Conservation (phyloP, 1,140 invertebrate species). For the Brachionus asplanchnoidis region DNA sequence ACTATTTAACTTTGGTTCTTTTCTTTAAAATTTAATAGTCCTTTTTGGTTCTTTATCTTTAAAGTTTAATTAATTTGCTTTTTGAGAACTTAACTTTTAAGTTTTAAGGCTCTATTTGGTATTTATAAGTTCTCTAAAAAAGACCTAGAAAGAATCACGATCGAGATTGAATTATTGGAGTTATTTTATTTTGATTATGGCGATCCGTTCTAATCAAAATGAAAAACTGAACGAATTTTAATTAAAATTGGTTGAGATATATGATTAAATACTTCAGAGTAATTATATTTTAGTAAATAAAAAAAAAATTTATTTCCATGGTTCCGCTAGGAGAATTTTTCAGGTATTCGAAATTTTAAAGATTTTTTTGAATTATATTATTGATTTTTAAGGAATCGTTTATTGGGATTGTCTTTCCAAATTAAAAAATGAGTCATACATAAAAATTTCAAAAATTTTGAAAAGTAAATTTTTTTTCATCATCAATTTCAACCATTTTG, state of each 20-base stretch:
- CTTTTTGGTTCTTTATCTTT: no score
- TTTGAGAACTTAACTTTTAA: no score
- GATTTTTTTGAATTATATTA: not conserved
- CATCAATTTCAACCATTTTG: not conserved
- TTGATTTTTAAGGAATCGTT: not conserved
- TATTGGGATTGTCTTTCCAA: not conserved
- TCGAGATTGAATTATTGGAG: no score
- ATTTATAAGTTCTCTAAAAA: no score
- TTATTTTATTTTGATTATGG: no score
- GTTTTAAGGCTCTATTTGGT: no score
- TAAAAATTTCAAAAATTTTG: not conserved
- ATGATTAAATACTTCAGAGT: not conserved
- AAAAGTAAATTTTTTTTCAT: not conserved
- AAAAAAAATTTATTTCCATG: not conserved
- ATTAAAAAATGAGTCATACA: not conserved
- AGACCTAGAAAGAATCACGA: no score
- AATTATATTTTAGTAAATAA: not conserved
- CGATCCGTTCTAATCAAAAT: no score
- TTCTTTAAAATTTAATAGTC: no score
- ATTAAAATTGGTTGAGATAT: not conserved
- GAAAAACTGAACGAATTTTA: not conserved
- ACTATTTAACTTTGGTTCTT: no score
- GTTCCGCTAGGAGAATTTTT: not conserved
- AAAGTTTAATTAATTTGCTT: no score
- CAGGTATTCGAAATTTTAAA: not conserved